These are phyloP conservation scores for Trematomus loennbergii DNA, from an alignment of 2,113 vertebrate genomes.

Conservation along the genomic window DNA sequence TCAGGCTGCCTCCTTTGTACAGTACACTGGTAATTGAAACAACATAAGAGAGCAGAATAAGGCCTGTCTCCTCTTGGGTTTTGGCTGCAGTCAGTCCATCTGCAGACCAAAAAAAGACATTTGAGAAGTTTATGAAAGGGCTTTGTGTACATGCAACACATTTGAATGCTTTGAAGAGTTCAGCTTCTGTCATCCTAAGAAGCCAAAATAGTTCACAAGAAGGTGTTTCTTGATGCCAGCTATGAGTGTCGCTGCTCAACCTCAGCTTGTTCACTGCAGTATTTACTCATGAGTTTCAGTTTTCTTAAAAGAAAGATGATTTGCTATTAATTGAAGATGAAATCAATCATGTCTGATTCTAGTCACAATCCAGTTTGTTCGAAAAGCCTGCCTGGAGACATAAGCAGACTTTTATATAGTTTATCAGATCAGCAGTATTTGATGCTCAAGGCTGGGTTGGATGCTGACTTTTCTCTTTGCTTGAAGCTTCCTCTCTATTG, in stretches of 20 bases:
- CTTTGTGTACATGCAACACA: slow-evolving; percentile 66
- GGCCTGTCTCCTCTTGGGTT: slow-evolving; percentile 72
- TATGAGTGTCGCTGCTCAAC: not conserved
- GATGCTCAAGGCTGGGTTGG: slow-evolving; percentile 67
- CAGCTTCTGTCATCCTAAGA: slow-evolving; percentile 50
- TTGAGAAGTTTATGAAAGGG: slow-evolving; percentile 71
- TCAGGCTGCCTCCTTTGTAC: slow-evolving; percentile 78
- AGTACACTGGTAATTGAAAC: slow-evolving; percentile 74
- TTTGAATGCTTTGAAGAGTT: slow-evolving; percentile 74
- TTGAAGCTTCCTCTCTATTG: slow-evolving; percentile 63
- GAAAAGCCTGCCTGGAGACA: slow-evolving; percentile 46
- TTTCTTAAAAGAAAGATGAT: not conserved
- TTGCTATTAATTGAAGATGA: slow-evolving; percentile 27
- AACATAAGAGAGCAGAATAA: slow-evolving; percentile 67
- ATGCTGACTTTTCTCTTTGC: slow-evolving; percentile 74
- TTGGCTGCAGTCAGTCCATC: slow-evolving; percentile 73
- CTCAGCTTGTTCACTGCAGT: slow-evolving; percentile 18
- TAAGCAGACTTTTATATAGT: slow-evolving; percentile 44
- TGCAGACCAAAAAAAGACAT: slow-evolving; percentile 47
- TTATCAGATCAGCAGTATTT: slow-evolving; percentile 71
- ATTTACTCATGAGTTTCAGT: slow-evolving; percentile 4
- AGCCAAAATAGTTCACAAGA: slow-evolving; percentile 38
- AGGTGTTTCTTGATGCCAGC: slow-evolving; percentile 24
- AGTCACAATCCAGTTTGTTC: slow-evolving; percentile 55
- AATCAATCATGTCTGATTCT: slow-evolving; percentile 37